Conservation (phyloP, 2,797 vertebrate species). For the Thripadectes ignobilis region DNA sequence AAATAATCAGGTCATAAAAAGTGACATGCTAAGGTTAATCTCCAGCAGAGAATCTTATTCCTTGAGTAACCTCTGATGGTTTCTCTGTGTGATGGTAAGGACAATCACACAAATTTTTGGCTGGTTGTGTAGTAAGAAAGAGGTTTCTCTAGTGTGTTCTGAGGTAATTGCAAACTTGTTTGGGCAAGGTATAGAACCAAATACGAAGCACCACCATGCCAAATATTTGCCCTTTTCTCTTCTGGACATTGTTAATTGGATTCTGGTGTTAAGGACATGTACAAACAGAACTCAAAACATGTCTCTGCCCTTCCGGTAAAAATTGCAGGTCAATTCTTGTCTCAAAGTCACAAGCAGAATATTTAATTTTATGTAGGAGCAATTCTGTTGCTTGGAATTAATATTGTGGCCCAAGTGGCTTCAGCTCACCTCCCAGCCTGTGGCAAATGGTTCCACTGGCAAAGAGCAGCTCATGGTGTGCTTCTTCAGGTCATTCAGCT, state of each 20-base stretch:
- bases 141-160: not conserved
- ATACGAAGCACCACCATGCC: not conserved
- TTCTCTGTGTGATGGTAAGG: not conserved
- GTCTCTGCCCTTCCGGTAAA: not conserved
- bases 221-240: not conserved
- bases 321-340: not conserved
- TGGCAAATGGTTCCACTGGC: not conserved
- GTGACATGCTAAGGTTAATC: not conserved
- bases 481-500: not conserved
- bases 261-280: not conserved
- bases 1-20: not conserved
- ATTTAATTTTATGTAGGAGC: not conserved
- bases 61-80: accelerated
- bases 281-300: not conserved
- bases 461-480: not conserved
- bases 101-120: not conserved
- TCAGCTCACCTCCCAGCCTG: accelerated
- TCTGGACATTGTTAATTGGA: not conserved
- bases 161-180: not conserved
- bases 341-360: not conserved
- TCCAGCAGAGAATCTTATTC: not conserved
- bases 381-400: not conserved
- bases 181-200: not conserved
- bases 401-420: not conserved
- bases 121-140: not conserved